phyloP scores from a whole-genome alignment of 2,888 invertebrate species.

The Chaetogeoica ovagalla region DNA sequence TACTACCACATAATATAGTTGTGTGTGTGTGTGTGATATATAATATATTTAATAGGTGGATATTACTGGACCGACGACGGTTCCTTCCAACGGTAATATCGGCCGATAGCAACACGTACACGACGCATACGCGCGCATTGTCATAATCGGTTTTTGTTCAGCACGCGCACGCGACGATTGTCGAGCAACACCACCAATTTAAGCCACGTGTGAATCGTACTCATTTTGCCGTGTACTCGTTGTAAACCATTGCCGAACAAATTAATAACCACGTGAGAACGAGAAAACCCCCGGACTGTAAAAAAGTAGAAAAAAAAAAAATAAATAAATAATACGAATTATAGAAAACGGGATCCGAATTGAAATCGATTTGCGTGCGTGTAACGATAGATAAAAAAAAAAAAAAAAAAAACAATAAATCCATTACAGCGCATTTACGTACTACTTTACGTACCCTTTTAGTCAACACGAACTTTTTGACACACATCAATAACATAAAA shows the following conservation, averaged over 20 bases:
- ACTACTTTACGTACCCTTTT: slow-evolving; percentile 37
- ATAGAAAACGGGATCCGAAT: too few species aligned
- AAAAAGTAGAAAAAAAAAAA: background rate
- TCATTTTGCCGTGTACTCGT: slow-evolving; percentile 40
- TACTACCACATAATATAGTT: background rate
- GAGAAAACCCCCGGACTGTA: slow-evolving; percentile 28
- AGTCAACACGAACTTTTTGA: slow-evolving; percentile 33
- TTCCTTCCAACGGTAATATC: background rate
- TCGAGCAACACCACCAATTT: background rate
- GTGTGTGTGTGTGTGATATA: too few species aligned
- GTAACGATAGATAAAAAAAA: background rate
- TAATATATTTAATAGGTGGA: background rate
- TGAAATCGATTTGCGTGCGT: too few species aligned
- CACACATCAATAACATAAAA: slow-evolving; percentile 39
- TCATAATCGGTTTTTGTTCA: background rate
- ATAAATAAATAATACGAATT: background rate
- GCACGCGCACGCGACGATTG: slow-evolving; percentile 2
- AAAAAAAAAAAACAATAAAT: too few species aligned
- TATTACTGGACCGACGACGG: background rate
- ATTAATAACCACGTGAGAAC: slow-evolving; percentile 44
- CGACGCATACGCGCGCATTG: background rate
- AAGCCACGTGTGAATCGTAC: background rate
- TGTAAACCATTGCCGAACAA: slow-evolving; percentile 46
- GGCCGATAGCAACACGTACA: too few species aligned
- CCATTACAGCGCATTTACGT: too few species aligned